Evolutionary conservation across 1,140 invertebrate genomes (phyloP).

Genomic region (Sipha flava): DNA sequence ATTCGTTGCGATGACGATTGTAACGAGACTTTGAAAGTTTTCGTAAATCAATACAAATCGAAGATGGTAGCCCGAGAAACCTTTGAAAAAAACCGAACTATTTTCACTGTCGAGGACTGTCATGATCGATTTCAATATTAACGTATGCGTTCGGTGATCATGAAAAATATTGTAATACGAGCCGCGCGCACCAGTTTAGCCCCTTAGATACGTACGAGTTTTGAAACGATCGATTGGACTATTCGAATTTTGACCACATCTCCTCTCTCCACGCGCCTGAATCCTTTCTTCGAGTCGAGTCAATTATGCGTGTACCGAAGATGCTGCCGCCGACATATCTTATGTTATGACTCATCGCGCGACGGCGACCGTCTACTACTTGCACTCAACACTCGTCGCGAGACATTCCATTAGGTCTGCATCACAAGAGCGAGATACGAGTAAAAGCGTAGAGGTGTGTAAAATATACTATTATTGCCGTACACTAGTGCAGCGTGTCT

Average conservation of each 20-base stretch:
- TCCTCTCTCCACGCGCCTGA: too few relatives aligned
- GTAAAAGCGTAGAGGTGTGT: not conserved
- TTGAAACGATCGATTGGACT: not conserved
- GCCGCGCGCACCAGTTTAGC: too few relatives aligned
- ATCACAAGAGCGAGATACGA: not conserved
- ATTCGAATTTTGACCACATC: not conserved
- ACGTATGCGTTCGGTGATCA: too few relatives aligned
- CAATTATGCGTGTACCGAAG: not conserved
- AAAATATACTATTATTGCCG: not conserved
- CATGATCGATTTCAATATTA: too few relatives aligned
- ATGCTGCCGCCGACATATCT: not conserved
- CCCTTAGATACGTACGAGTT: not conserved
- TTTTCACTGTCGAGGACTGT: not conserved
- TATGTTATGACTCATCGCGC: not conserved
- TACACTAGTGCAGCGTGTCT: not conserved
- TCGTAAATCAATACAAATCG: not conserved
- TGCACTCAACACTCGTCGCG: not conserved
- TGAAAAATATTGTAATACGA: too few relatives aligned
- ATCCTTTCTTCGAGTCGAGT: not conserved
- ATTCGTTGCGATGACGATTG: too few relatives aligned
- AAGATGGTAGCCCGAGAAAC: too few relatives aligned
- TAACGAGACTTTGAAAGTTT: not conserved
- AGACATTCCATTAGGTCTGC: slow-evolving; percentile 16
- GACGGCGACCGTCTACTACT: not conserved
- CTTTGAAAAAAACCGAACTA: not conserved